Base-by-base conservation (phyloP, 2,888 invertebrate genomes). In the Aphidius colemani region DNA sequence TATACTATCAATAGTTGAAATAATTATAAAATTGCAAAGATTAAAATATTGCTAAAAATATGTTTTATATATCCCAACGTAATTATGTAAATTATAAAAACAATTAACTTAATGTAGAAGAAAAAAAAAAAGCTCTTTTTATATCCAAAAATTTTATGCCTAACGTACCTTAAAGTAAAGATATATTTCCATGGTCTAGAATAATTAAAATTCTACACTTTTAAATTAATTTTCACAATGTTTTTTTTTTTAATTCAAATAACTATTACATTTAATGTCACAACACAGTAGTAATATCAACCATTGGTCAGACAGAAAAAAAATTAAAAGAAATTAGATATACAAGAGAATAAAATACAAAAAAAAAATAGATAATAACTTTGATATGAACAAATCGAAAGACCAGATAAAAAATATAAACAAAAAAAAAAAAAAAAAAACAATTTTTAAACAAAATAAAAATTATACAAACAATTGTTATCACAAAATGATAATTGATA, bases 291-390 rank as follows among this genome's bases (percentile, higher is more conserved):
- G 13, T 45, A 65, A 57, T 65, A 53, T 18, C 61, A 61, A 30
- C 41, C 50, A 50, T 7, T 59, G 58, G 61, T 30, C 53, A 39
- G 13, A 40, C 40, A 4, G 4, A 4, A 59, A 59, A 10, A 53
- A 59, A 66, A 53, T 62, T n/a, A n/a, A 50, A 64, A 56, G 53
- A 50, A 48, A 63, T 41, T 18, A 13, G 13, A 13, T 13, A 13
- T 40, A 51, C 53, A 18, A 51, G 55, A 61, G 48, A 62, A 55
- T 49, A 59, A 51, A 58, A 45, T 51, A 61, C 57, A 64, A 2
- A n/a, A 44, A 41, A 13, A 30, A 45, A 45, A 9, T 4, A 10
- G 7, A 45, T 45, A 18, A 2, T 7, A 9, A 50, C 50, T 50
- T 50, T 18, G 18, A 13, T 1, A 13, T 13, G 13, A 13, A 13